A percentile compares a stretch with the other conserved stretches of the same genome.
Conservation (phyloP, 1,140 invertebrate species). For the Hormaphis cornu region DNA sequence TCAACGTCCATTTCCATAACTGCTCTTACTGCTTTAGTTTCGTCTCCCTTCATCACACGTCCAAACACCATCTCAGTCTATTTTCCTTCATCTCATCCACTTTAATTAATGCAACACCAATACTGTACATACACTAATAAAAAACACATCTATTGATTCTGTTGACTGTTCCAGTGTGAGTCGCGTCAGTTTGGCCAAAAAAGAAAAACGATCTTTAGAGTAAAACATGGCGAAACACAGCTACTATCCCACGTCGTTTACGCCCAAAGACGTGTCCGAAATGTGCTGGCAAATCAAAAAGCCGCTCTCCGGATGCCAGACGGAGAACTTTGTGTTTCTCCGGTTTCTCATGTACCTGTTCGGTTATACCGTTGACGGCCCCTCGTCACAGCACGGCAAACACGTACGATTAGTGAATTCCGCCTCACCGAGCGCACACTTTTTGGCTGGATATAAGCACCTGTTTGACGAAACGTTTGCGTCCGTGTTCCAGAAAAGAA, state of each 20-base stretch:
- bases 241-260: conserved; percentile 20
- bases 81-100: no score
- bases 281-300: conserved; percentile 42
- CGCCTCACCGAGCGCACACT: not conserved
- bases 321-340: conserved; percentile 49
- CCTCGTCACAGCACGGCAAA: not conserved
- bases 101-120: no score
- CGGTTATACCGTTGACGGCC: conserved; percentile 45
- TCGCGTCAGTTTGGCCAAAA: no score
- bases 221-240: not conserved
- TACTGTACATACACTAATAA: no score
- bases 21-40: no score
- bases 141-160: no score
- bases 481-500: conserved; percentile 29
- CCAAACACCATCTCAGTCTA: no score
- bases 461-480: conserved; percentile 30
- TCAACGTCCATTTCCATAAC: no score
- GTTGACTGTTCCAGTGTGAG: no score
- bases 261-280: conserved; percentile 47
- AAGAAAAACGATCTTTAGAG: no score
- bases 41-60: no score
- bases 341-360: conserved; percentile 49
- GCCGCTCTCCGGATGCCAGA: conserved; percentile 46
- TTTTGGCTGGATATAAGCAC: conserved; percentile 30
- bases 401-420: not conserved